Evolutionary conservation across 2,797 vertebrate genomes (phyloP), one percentile per base, ranked within the genome.

Genomic region (Centroberyx gerrardi): DNA sequence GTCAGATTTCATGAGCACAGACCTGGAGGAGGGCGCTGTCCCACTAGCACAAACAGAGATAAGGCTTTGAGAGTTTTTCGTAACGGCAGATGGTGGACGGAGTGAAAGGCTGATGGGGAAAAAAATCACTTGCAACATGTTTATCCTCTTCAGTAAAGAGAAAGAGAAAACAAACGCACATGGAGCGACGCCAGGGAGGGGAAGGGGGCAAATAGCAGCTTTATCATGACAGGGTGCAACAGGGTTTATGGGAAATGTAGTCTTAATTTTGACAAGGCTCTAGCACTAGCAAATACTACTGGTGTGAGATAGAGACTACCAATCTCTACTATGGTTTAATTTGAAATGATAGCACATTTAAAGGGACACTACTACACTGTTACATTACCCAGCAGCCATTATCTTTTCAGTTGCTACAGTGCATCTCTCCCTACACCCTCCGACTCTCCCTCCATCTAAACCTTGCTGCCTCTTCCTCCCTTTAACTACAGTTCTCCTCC

Each of bases 381-480:
- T 59, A n/a, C n/a, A 74, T 85, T 46, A 70, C 5, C 4, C 46
- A 72, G 44, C 36, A 60, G 68, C 67, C 69, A 73, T 87, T 83
- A 61, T 74, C 79, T 72, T 80, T 72, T 40, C 44, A 64, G 42
- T 68, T 63, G 22, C 40, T 62, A 46, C 60, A 63, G 46, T 53
- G 46, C 51, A 29, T 46, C 69, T 61, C 53, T 31, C 55, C 17
- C 55, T 72, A 51, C n/a, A 22, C n/a, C 5, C 18, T 18, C 40
- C 8, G 2, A 12, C 40, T 36, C 33, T 48, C 13, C 5, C 12
- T 17, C 22, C 74, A 73, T 81, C 66, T 65, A 58, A 66, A 78
- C 28, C 75, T 61, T 42, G 28, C 59, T 17, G 67, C 18, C 27
- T 66, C 74, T 51, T 54, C 56, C 67, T 72, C 55, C 5, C 44